phyloP scores from a whole-genome alignment of 2,113 vertebrate species.

The Carassius gibelio region DNA sequence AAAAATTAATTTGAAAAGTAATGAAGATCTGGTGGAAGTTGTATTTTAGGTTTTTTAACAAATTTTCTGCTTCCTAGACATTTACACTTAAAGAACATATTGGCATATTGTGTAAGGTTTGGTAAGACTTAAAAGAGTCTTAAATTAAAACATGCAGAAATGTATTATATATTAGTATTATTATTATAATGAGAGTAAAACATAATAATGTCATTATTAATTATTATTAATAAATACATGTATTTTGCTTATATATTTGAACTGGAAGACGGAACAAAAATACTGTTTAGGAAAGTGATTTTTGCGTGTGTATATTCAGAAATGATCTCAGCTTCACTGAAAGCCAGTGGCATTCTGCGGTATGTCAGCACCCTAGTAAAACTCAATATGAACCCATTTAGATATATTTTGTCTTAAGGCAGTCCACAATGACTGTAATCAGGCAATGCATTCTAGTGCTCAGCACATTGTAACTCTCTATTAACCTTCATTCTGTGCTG shows the following conservation, averaged over 20 bases:
- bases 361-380: conserved; percentile 8
- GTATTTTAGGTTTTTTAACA: too few species aligned
- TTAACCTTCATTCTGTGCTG: conserved; percentile 40
- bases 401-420: conserved; percentile 44
- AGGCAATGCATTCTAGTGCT: conserved; percentile 59
- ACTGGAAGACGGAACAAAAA: not conserved
- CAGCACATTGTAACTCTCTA: conserved; percentile 67
- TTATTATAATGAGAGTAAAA: too few species aligned
- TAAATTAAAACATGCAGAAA: too few species aligned
- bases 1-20: too few species aligned
- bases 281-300: not conserved
- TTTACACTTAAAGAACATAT: too few species aligned
- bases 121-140: too few species aligned
- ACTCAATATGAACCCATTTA: conserved; percentile 44
- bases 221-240: too few species aligned
- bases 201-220: too few species aligned
- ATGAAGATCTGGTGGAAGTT: too few species aligned
- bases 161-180: too few species aligned
- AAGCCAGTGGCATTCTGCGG: not conserved
- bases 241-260: not conserved
- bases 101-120: too few species aligned
- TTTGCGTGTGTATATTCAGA: not conserved
- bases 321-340: not conserved
- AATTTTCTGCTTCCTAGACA: too few species aligned
- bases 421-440: conserved; percentile 31